Percentiles rank a stretch among this genome's conserved stretches.
These are phyloP conservation scores for Platygyra sinensis DNA, from an alignment of 64 coral and sea anemone species.

Conservation along the genomic window DNA sequence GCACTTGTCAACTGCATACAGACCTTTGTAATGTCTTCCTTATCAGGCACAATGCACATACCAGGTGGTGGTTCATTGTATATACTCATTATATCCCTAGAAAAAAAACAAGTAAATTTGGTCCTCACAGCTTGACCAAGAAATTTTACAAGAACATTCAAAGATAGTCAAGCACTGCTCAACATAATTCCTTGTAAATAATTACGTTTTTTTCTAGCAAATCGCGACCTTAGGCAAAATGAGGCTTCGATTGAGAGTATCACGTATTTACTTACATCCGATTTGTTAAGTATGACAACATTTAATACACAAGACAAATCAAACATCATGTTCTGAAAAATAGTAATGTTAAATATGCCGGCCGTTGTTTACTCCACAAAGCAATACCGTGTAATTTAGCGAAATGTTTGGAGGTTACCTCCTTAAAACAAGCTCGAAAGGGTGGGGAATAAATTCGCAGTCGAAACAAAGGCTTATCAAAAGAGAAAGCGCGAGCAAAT, in stretches of 20 bases:
- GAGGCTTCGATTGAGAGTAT: no score
- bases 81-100: slow-evolving; percentile 98
- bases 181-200: no score
- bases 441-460: background rate
- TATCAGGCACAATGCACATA: slow-evolving; percentile 96
- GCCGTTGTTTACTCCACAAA: background rate
- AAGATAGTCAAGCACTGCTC: no score
- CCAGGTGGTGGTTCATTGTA: slow-evolving; percentile 97
- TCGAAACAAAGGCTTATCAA: background rate
- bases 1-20: background rate
- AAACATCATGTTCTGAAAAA: no score
- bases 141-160: no score
- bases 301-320: no score
- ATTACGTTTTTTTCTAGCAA: no score
- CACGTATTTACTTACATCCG: no score
- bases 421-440: background rate
- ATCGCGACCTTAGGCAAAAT: no score
- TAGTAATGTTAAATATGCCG: no score
- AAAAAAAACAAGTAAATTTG: background rate
- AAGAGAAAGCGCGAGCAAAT: background rate
- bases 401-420: background rate
- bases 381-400: background rate
- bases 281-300: no score
- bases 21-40: slow-evolving; percentile 95
- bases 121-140: background rate